Percentiles rank a stretch among this genome's conserved stretches.
phyloP scores from a whole-genome alignment of 1,140 invertebrate species.

The Leptonema lineaticorne region DNA sequence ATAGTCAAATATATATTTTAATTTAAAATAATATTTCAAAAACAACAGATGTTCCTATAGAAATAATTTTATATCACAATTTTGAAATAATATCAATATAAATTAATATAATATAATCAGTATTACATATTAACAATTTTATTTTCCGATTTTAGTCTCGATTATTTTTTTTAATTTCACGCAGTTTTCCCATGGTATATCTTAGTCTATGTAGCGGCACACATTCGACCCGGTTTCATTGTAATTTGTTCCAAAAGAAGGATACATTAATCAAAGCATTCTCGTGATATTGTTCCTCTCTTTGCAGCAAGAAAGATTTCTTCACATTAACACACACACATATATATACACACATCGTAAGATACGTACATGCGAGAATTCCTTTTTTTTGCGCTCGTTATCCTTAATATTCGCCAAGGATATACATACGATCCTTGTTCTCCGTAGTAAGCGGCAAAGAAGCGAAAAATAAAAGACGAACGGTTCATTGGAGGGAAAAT shows the following conservation, averaged over 20 bases:
- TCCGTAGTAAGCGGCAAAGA: neutral
- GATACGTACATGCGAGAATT: no score
- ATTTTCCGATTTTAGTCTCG: no score
- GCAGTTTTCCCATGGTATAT: neutral
- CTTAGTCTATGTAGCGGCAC: neutral
- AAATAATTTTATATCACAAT: no score
- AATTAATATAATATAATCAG: no score
- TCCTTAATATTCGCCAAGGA: conserved; percentile 16
- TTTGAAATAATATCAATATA: no score
- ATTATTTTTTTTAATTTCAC: no score
- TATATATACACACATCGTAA: neutral
- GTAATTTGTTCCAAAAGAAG: conserved; percentile 16
- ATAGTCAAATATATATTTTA: no score
- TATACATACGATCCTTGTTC: no score
- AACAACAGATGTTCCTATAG: no score
- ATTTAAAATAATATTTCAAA: no score
- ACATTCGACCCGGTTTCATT: neutral
- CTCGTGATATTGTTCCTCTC: conserved; percentile 19
- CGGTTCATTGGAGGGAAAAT: no score
- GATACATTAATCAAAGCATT: conserved; percentile 11
- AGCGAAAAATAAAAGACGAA: neutral
- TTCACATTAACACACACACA: conserved; percentile 7
- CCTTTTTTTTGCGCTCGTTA: conserved; percentile 3
- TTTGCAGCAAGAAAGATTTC: conserved; percentile 16
- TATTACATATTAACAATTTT: no score